phyloP scores from a whole-genome alignment of 2,797 vertebrate genomes.

The Oryzias sinensis region DNA sequence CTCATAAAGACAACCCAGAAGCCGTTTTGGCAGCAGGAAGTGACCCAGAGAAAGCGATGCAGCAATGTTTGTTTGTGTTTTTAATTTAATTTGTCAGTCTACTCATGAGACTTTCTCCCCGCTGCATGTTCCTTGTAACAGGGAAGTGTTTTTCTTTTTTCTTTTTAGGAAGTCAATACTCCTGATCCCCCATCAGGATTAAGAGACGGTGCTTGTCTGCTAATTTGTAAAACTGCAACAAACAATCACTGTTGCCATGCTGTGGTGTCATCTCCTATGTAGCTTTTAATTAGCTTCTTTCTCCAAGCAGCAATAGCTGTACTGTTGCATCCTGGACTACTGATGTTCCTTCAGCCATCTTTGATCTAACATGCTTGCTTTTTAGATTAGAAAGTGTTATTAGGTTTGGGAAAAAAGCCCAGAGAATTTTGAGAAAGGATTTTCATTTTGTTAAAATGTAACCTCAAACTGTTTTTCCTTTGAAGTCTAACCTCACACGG shows the following conservation, averaged over 20 bases:
- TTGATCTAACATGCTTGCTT: neutral
- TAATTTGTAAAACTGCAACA: slow-evolving; percentile 12
- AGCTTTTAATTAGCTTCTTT: slow-evolving; percentile 19
- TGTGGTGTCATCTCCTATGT: slow-evolving; percentile 3
- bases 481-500: neutral
- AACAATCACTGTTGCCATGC: slow-evolving; percentile 1
- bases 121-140: neutral
- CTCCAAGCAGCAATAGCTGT: neutral
- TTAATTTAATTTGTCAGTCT: neutral
- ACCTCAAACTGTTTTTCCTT: neutral
- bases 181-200: neutral
- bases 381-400: neutral
- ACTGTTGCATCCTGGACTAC: neutral
- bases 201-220: neutral
- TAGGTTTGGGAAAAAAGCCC: too few species aligned
- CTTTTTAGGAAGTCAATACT: neutral
- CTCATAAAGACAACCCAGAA: neutral
- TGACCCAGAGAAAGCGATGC: too few species aligned
- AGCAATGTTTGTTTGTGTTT: neutral
- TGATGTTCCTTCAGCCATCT: neutral
- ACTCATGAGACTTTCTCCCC: neutral
- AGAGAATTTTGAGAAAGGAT: too few species aligned
- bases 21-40: neutral
- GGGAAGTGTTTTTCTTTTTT: neutral
- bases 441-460: neutral